Base-by-base conservation (phyloP, 2,113 vertebrate genomes). In the Pelvicachromis taeniatus region DNA sequence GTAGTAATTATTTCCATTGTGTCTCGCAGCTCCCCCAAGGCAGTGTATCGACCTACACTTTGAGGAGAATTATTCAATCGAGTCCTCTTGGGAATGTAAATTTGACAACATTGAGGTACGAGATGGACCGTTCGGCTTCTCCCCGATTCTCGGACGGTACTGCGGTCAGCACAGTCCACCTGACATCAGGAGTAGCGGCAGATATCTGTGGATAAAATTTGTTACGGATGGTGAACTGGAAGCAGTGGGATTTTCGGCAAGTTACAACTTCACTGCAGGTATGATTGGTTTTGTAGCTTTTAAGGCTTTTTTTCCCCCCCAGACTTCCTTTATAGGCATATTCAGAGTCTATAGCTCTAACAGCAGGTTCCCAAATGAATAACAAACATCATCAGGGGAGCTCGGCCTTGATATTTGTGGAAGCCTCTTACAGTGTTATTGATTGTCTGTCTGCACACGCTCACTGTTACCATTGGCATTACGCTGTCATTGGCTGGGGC, bases 171-270 rank as follows among this genome's bases (percentile, higher is more conserved):
- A 99, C 91, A 99, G 96, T 92, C 99, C 99, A 55, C 97, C 98
- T 55, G 97, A 97, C 88, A 98, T 99, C 96, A 97, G 98, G 96
- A 99, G 98, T 88, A 99, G 98, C 81, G 97, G 99, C 92, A 97
- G 99, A 95, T 99, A 99, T 88, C 94, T 99, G 16, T 99, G 98
- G 98, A 99, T 99, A 97, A 99, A 99, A 96, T 99, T 99, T 96
- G 98, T 99, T 90, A 97, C 98, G n/a, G 99, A 99, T 78, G 98
- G 97, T 52, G 99, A 99, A 96, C 95, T 99, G 95, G 98, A 99
- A 94, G 98, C 98, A 31, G 97, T 98, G 45, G 99, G 99, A 93
- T 99, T 99, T 97, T 98, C 97, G 82, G 99, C 98, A 79, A 97
- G 95, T 75, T 99, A 99, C 95, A 99, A 99, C 96, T 99, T 99